Percentiles rank a stretch among this genome's conserved stretches.
Conservation (phyloP, 2,888 invertebrate species). For the Subacronicta megacephala region DNA sequence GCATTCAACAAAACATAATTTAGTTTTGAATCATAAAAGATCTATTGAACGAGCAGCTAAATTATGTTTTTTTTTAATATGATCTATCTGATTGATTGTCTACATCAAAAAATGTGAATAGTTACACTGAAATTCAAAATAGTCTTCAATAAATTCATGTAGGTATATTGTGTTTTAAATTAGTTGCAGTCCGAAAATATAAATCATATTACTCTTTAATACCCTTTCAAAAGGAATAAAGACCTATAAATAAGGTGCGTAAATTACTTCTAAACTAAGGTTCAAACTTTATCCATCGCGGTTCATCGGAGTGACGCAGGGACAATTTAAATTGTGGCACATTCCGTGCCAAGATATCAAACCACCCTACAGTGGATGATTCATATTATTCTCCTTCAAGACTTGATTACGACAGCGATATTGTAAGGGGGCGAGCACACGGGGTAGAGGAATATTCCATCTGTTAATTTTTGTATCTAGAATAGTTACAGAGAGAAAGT, state of each 20-base stretch:
- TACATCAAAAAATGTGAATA: too few relatives aligned
- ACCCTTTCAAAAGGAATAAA: constrained; percentile 40
- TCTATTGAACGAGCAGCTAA: too few relatives aligned
- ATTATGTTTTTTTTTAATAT: too few relatives aligned
- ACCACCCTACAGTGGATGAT: constrained; percentile 54
- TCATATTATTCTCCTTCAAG: constrained; percentile 66
- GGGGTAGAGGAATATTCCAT: constrained; percentile 20
- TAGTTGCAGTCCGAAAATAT: background rate
- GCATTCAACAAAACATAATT: too few relatives aligned
- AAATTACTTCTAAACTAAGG: constrained; percentile 52
- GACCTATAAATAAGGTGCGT: constrained; percentile 38
- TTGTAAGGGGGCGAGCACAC: constrained; percentile 44
- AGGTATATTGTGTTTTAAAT: too few relatives aligned
- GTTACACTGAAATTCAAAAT: too few relatives aligned
- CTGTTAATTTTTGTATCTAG: constrained; percentile 22
- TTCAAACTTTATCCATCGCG: constrained; percentile 43
- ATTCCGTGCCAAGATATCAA: constrained; percentile 58
- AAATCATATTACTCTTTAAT: constrained; percentile 26
- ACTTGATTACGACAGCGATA: constrained; percentile 63
- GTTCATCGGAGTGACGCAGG: constrained; percentile 47
- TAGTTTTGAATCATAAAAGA: too few relatives aligned
- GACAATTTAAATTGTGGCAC: constrained; percentile 57
- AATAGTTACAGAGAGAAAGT: background rate
- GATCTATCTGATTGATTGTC: too few relatives aligned
- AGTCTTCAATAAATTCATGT: too few relatives aligned